Evolutionary conservation across 1,140 invertebrate species (phyloP), one percentile per base, ranked within the genome.

Genomic region (Calliphora vicina): DNA sequence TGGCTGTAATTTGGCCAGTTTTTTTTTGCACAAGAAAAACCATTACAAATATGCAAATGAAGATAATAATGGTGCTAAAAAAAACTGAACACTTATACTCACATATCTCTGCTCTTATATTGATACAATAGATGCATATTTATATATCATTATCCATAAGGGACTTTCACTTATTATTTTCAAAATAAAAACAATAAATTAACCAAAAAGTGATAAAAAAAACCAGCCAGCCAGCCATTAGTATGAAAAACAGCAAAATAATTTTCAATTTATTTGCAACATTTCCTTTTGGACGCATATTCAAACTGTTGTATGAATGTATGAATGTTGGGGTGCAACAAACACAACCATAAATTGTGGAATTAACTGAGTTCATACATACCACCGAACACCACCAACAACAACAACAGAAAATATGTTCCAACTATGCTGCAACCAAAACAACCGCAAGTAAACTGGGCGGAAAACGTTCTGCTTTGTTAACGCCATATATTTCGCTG

Each of bases 181-280:
- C 1, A 43, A 45, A 43, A 43, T 25, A 78, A 78, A 78, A 43
- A 43, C 74, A 78, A 78, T 78, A 78, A 78, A 78, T 78, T 78
- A 78, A 15, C 9, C 35, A 42, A 20, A 76, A 76, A 42, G 1
- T 1, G 17, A 50, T 17, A 78, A 76, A 42, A 6, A 78, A 78
- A 76, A n/a, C n/a, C n/a, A n/a, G n/a, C n/a, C n/a, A n/a, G n/a
- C n/a, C n/a, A n/a, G n/a, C 73, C 25, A 73, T 4, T 0, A 42
- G 20, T 29, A 1, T 43, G n/a, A 23, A 43, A 78, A 74, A 74
- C 35, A 78, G 29, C 72, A 17, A 43, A 43, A 43, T 42, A 76
- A 76, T 76, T 76, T 76, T 76, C 73, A 78, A 78, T 78, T 78
- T 78, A 78, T 78, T 78, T 78, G 74, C 74, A 78, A 78, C 74